Conservation (phyloP, 2,113 vertebrate species). For the Octodon degus region DNA sequence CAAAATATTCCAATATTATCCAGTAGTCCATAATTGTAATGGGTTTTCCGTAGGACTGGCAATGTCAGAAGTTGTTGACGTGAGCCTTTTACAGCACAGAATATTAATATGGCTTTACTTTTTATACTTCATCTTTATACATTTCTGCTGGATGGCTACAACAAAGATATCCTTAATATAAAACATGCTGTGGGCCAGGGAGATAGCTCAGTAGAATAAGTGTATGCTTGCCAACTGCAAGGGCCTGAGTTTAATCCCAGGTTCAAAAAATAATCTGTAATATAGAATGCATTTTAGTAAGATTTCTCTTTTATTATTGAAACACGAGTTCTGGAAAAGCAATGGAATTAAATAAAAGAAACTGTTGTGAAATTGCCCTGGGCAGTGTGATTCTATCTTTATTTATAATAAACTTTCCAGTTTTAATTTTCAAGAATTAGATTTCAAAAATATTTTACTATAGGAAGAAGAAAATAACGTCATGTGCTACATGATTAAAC, state of each 20-base stretch:
- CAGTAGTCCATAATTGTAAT: no score
- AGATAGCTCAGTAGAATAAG: no score
- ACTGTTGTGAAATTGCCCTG: not conserved
- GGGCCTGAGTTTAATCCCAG: no score
- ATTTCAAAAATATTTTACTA: not conserved
- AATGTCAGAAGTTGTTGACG: no score
- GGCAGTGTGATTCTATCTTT: not conserved
- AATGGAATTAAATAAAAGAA: not conserved
- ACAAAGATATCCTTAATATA: no score
- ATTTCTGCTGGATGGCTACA: no score
- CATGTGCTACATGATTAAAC: not conserved
- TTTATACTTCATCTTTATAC: no score
- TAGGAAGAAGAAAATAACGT: not conserved
- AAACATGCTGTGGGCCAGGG: no score
- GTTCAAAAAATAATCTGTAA: not conserved
- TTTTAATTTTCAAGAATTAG: not conserved
- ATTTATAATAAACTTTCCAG: not conserved
- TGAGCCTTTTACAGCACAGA: no score
- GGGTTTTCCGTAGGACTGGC: no score
- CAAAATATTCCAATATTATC: no score
- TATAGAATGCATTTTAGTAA: not conserved
- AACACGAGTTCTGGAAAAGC: not conserved
- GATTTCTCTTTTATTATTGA: constrained; percentile 24
- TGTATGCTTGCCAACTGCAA: rapidly evolving
- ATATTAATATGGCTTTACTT: no score